phyloP scores from a whole-genome alignment of 2,888 invertebrate species.

The Zaprionus obscuricornis region DNA sequence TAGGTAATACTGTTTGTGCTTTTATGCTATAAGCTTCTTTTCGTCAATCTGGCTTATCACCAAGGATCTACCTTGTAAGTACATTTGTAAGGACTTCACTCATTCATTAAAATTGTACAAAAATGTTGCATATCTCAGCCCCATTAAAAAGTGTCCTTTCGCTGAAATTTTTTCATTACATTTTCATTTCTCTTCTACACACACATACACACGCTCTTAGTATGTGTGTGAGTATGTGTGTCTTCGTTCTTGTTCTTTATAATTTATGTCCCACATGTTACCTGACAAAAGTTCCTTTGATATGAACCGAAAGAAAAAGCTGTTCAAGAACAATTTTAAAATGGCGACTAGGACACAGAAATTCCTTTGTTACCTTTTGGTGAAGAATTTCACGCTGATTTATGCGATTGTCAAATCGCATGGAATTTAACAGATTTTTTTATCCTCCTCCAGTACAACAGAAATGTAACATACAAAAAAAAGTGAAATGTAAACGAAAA shows the following conservation, averaged over 20 bases:
- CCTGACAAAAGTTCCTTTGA: conserved; percentile 57
- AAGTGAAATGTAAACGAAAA: too few relatives aligned
- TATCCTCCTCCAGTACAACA: too few relatives aligned
- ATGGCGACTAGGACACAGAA: conserved; percentile 36
- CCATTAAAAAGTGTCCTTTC: conserved; percentile 1
- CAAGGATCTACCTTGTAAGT: conserved; percentile 31
- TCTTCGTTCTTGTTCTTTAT: conserved; percentile 43
- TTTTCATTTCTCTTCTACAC: conserved; percentile 47
- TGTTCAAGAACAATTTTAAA: conserved; percentile 51
- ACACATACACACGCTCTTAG: conserved; percentile 12
- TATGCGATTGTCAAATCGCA: conserved; percentile 48
- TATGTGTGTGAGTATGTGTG: conserved; percentile 16
- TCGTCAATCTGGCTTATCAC: conserved; percentile 50
- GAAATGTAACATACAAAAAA: too few relatives aligned
- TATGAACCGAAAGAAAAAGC: conserved; percentile 36
- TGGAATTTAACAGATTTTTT: conserved; percentile 26
- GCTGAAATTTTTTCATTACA: conserved; percentile 35
- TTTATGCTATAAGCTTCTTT: conserved; percentile 21
- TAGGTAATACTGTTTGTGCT: background rate
- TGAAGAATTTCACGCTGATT: conserved; percentile 73
- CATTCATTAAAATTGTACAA: conserved; percentile 59
- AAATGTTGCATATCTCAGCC: conserved; percentile 23
- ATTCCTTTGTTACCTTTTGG: conserved; percentile 55
- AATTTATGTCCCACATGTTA: conserved; percentile 76
- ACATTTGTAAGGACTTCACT: conserved; percentile 27